Percentiles rank a stretch among this genome's conserved stretches.
Conservation (phyloP, 2,797 vertebrate genomes). For the Phrynocephalus forsythii region DNA sequence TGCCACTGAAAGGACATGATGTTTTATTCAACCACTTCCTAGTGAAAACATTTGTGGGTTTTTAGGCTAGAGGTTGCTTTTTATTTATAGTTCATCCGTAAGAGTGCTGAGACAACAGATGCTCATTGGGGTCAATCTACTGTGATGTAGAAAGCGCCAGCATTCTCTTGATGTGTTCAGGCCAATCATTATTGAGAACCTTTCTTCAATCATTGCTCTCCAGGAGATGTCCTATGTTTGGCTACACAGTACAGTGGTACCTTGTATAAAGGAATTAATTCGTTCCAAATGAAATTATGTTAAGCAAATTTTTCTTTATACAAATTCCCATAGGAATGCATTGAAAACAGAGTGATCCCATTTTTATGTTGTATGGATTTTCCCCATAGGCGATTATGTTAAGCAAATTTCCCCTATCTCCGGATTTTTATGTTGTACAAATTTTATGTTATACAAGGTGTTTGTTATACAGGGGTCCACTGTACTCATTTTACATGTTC, state of each 20-base stretch:
- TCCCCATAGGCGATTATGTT: too few relatives aligned
- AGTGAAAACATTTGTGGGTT: constrained; percentile 69
- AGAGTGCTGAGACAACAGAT: constrained; percentile 10
- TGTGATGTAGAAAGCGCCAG: neutral
- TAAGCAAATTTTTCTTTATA: too few relatives aligned
- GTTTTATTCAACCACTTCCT: constrained; percentile 76
- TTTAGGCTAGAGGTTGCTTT: constrained; percentile 50
- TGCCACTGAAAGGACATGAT: constrained; percentile 71
- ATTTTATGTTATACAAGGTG: too few relatives aligned
- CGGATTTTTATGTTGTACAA: too few relatives aligned
- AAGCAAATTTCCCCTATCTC: too few relatives aligned
- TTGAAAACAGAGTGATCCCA: too few relatives aligned
- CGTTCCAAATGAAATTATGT: too few relatives aligned
- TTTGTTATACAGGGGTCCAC: too few relatives aligned
- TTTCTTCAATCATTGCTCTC: neutral
- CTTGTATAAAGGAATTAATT: too few relatives aligned
- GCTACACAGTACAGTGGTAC: neutral
- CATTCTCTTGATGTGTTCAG: neutral
- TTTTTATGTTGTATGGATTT: too few relatives aligned
- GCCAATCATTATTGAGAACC: neutral
- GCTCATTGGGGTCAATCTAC: constrained; percentile 20
- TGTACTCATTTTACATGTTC: neutral
- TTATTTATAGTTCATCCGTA: constrained; percentile 49
- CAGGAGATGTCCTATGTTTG: neutral
- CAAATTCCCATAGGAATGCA: too few relatives aligned